Evolutionary conservation across 2,888 invertebrate genomes (phyloP).

Genomic region (Oligia latruncula): DNA sequence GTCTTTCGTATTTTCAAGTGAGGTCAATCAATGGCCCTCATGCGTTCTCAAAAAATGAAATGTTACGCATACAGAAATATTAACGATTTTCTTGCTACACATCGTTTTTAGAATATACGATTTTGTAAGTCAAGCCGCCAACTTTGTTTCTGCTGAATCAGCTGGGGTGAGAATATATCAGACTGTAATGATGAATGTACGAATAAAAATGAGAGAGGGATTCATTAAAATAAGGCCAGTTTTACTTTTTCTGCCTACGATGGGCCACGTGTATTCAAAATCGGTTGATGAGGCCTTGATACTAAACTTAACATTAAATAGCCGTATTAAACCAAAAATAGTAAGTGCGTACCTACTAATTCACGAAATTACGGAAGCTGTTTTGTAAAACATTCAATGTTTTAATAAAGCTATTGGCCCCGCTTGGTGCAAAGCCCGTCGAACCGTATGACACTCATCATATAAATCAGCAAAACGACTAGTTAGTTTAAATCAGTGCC

Average conservation of each 20-base stretch:
- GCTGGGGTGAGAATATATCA: constrained; percentile 65
- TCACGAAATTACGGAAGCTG: background rate
- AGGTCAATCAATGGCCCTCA: constrained; percentile 4
- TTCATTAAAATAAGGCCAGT: constrained; percentile 46
- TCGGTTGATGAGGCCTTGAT: background rate
- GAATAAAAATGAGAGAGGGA: constrained; percentile 29
- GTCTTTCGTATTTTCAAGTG: background rate
- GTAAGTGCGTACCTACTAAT: background rate
- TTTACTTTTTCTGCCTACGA: background rate
- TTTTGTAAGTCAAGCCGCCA: constrained; percentile 61
- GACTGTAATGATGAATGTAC: constrained; percentile 38
- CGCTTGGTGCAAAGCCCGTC: background rate
- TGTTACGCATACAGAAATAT: constrained; percentile 37
- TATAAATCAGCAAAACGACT: background rate
- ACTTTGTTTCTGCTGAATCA: constrained; percentile 75
- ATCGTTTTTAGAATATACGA: constrained; percentile 61
- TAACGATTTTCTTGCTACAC: constrained; percentile 49
- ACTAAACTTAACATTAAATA: background rate
- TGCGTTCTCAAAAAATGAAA: background rate
- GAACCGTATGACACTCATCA: background rate
- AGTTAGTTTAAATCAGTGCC: background rate
- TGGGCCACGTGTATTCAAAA: background rate
- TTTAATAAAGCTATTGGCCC: background rate
- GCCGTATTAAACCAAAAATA: background rate
- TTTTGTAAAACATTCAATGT: background rate